Conservation (phyloP, 2,113 vertebrate genomes). For the Festucalex cinctus region DNA sequence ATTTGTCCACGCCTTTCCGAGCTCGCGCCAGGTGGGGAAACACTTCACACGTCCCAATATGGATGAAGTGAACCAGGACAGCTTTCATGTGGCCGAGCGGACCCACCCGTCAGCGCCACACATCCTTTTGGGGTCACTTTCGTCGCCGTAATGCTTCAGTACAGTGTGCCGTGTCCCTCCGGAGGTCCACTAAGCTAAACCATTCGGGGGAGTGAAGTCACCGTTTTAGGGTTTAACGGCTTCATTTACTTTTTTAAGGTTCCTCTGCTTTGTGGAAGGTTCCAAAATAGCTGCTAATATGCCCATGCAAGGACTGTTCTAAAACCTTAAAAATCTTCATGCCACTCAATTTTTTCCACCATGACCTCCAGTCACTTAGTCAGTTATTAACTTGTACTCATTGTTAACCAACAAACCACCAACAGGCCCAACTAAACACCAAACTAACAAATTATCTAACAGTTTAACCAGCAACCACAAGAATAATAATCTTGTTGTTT, state of each 20-base stretch:
- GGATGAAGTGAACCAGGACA: constrained; percentile 44
- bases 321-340: background rate
- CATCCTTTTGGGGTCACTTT: constrained; percentile 23
- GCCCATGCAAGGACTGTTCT: background rate
- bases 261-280: constrained; percentile 56
- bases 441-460: background rate
- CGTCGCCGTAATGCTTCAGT: constrained; percentile 27
- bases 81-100: constrained; percentile 40
- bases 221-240: constrained; percentile 69
- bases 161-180: constrained; percentile 38
- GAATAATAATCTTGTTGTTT: background rate
- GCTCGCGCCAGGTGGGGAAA: constrained; percentile 42
- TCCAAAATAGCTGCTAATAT: constrained; percentile 30
- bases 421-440: background rate
- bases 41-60: constrained; percentile 42
- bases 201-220: constrained; percentile 67
- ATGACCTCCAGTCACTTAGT: background rate
- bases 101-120: constrained; percentile 11
- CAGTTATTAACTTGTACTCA: background rate
- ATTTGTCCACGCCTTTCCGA: constrained; percentile 44
- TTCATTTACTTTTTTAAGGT: constrained; percentile 68
- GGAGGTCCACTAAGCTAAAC: constrained; percentile 70
- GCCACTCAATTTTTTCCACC: background rate
- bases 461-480: background rate
- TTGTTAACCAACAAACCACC: background rate